These are phyloP conservation scores for Cosmorhoe ocellata DNA, from an alignment of 2,888 invertebrate genomes.

Conservation along the genomic window DNA sequence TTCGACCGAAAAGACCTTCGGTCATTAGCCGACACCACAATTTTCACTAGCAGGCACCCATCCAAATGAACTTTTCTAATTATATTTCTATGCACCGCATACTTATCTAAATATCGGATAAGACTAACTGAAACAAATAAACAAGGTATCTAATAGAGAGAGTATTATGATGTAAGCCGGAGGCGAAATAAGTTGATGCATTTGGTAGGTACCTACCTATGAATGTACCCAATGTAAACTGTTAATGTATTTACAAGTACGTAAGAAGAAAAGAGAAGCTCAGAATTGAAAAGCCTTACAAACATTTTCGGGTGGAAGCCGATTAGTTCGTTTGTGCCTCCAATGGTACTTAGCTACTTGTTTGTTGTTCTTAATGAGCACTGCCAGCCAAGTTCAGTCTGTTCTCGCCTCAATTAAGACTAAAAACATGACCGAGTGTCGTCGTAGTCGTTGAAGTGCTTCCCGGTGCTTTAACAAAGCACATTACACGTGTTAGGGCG, in stretches of 20 bases:
- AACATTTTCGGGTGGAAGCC: constrained; percentile 56
- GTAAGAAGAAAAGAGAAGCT: constrained; percentile 25
- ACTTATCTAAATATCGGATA: too few species aligned
- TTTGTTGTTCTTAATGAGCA: constrained; percentile 81
- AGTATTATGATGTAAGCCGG: too few species aligned
- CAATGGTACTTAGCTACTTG: constrained; percentile 72
- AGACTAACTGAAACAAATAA: too few species aligned
- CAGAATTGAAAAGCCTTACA: constrained; percentile 25
- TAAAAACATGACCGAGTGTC: constrained; percentile 73
- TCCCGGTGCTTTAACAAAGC: constrained; percentile 10
- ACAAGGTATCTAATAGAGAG: too few species aligned
- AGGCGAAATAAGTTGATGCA: too few species aligned
- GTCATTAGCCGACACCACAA: too few species aligned
- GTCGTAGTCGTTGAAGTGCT: constrained; percentile 37
- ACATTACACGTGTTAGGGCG: constrained; percentile 20
- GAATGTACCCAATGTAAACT: too few species aligned
- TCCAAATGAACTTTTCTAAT: too few species aligned
- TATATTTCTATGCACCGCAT: too few species aligned
- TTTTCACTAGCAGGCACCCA: too few species aligned
- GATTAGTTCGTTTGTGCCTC: constrained; percentile 65
- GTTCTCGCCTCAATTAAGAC: constrained; percentile 78
- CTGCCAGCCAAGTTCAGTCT: constrained; percentile 72
- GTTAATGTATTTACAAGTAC: constrained; percentile 3
- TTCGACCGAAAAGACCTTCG: too few species aligned
- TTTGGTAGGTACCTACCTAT: too few species aligned